Base-by-base conservation (phyloP, 2,888 invertebrate genomes). In the Rotaria sp. region DNA sequence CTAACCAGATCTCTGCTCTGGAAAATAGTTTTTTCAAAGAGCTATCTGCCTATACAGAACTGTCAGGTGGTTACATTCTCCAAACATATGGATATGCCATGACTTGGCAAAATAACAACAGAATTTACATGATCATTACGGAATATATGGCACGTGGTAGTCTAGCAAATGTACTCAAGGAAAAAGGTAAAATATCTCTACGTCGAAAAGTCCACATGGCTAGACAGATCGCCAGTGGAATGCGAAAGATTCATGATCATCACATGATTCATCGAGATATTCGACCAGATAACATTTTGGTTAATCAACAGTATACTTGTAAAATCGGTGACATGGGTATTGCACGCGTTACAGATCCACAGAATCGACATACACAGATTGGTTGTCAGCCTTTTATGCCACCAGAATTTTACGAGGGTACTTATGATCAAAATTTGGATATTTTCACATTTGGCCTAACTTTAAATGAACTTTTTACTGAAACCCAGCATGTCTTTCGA, bases 321-420 rank as follows among this genome's bases (percentile, higher is more conserved):
- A 74, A 74, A 74, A 74, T 74, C 18, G 74, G 74, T 74, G 74
- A 74, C 15, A 74, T 74, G 74, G 74, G 74, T 18, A 74, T 74
- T 74, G 74, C 74, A 21, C 74, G 74, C 2, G 38, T 38, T 38
- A 11, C 38, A 3, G 74, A 74, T 38, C 30, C 74, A 35, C 21
- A 21, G 2, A 38, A 74, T 74, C 38, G 21, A 4, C 74, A 74
- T 74, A 74, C 74, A 18, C 74, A 38, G 10, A 74, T 74, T 18
- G 74, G 74, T 38, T 74, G 35, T 74, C 35, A 35, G 18, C 74
- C 74, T 18, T 74, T 35, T 38, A 74, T 74, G 74, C 74, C 74
- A 74, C 74, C 74, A 21, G 74, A 74, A 38, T 74, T 74, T 38
- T 3, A 26, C 10, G 3, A 35, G 5, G 74, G 35, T 4, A 38